Conservation (phyloP, 2,888 invertebrate genomes). For the Synanthedon tipuliformis region DNA sequence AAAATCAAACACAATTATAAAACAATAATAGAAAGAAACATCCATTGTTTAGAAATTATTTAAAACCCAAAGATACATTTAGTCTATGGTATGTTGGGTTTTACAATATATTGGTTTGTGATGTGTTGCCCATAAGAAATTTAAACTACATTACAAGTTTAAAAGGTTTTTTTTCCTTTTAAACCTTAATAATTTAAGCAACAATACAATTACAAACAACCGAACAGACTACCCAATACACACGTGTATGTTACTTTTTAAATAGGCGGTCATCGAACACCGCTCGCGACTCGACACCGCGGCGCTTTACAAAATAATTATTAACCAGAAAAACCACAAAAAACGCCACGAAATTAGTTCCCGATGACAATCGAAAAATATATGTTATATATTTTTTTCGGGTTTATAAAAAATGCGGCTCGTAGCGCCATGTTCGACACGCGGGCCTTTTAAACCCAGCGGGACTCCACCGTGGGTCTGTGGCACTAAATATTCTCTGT, state of each 20-base stretch:
- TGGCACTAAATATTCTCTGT: constrained; percentile 52
- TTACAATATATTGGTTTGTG: too few relatives aligned
- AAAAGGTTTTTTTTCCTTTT: too few relatives aligned
- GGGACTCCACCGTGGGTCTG: constrained; percentile 32
- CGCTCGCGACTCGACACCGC: constrained; percentile 14
- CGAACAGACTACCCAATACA: too few relatives aligned
- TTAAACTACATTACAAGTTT: too few relatives aligned
- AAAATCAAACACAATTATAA: background rate
- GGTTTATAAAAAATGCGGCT: constrained; percentile 31
- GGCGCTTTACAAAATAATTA: constrained; percentile 54
- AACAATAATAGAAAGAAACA: background rate
- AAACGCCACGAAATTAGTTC: constrained; percentile 65
- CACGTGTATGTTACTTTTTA: too few relatives aligned
- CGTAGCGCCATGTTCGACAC: constrained; percentile 53
- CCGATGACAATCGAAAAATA: constrained; percentile 69
- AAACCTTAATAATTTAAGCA: too few relatives aligned
- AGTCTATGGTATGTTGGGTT: too few relatives aligned
- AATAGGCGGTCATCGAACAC: background rate
- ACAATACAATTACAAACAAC: too few relatives aligned
- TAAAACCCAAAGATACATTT: too few relatives aligned
- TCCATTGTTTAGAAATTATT: background rate
- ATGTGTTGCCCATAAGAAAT: too few relatives aligned
- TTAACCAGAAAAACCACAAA: constrained; percentile 59
- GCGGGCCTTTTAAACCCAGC: constrained; percentile 56
- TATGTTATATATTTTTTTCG: constrained; percentile 48